Conservation (phyloP, 2,113 vertebrate genomes). For the Arizona elegans region DNA sequence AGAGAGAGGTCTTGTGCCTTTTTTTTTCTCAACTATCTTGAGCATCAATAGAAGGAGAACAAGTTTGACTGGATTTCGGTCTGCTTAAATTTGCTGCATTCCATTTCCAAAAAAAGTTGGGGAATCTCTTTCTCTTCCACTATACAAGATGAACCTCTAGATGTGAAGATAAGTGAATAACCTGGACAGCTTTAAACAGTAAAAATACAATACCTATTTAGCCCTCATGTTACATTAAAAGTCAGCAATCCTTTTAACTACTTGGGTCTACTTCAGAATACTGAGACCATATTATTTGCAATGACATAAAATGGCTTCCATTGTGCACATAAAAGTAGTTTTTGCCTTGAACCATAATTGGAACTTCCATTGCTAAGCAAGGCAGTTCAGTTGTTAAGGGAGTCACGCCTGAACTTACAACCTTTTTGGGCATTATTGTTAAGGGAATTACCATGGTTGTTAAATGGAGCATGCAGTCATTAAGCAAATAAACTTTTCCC, state of each 20-base stretch:
- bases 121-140: background rate
- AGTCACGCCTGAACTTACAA: background rate
- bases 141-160: background rate
- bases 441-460: background rate
- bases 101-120: background rate
- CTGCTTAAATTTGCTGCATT: background rate
- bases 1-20: background rate
- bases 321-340: background rate
- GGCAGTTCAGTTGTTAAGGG: background rate
- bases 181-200: background rate
- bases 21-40: background rate
- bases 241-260: background rate
- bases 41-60: background rate
- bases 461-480: background rate
- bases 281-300: background rate
- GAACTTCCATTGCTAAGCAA: background rate
- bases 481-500: background rate
- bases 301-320: background rate
- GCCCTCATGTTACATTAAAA: background rate
- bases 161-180: background rate
- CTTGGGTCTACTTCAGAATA: background rate
- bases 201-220: background rate
- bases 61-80: background rate
- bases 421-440: background rate
- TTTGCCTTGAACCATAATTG: background rate